Base-by-base conservation (phyloP, 2,113 vertebrate genomes). In the Centropristis striata region DNA sequence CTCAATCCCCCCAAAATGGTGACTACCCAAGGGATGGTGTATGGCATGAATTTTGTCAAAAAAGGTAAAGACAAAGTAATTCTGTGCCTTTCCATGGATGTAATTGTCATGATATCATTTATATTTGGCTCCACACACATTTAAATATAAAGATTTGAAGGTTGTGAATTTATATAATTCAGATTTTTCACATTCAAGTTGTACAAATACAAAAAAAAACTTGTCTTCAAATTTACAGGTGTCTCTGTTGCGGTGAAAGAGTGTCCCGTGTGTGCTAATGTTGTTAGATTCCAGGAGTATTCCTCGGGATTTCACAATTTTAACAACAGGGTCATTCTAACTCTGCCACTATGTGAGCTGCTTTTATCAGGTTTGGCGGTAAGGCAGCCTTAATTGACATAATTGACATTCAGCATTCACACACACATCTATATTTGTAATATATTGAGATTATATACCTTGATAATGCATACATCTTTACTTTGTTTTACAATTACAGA, bases 241-340 rank as follows among this genome's bases (percentile, higher is more conserved):
- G 42, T 65, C 16, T 37, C 37, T 37, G 37, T 37, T 37, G 8
- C 8, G 8, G 37, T 37, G 37, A 10, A 37, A 37, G 37, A 37
- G 37, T 37, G 37, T 37, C 37, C 37, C 7, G 37, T 37, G 37
- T 37, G 78, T n/a, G 11, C 10, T 1, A 67, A 37, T n/a, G 7
- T 42, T 44, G 61, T 74, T 20, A 28, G 71, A 37, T 74, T 74
- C 41, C 71, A 81, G 28, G 63, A 74, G 2, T 69, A 61, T 21
- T 23, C 21, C 7, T 68, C 71, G 8, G 78, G 71, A 20, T 81
- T 81, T 32, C 78, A 81, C 54, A 81, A 75, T 15, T 81, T 81
- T 12, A 69, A 61, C 37, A 57, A 65, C 49, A 8, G n/a, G 1
- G 41, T 63, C 12, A 20, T 68, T 14, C 8, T 80, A n/a, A 61